phyloP scores from a whole-genome alignment of 2,888 invertebrate genomes.

The Isotomurus palustris region DNA sequence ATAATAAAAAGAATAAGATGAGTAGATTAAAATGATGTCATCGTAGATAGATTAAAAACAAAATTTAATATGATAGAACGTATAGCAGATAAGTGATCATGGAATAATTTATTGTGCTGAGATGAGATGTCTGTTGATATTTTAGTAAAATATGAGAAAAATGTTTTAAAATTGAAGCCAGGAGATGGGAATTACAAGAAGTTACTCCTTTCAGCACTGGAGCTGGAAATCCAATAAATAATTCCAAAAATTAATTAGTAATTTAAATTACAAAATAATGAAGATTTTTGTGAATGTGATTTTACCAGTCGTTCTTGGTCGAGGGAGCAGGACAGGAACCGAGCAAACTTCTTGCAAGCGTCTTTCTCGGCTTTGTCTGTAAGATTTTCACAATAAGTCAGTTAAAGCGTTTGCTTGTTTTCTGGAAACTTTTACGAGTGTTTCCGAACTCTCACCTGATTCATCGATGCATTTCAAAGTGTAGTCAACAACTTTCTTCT shows the following conservation, averaged over 20 bases:
- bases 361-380: slow-evolving; percentile 15
- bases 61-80: too few species aligned
- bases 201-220: slow-evolving; percentile 3
- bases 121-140: too few species aligned
- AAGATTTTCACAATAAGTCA: background rate
- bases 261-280: background rate
- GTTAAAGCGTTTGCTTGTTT: background rate
- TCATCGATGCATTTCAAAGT: slow-evolving; percentile 27
- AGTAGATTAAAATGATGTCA: too few species aligned
- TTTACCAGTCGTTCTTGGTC: slow-evolving; percentile 23
- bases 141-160: too few species aligned
- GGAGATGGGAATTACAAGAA: background rate
- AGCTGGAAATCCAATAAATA: slow-evolving; percentile 14
- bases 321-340: slow-evolving; percentile 25
- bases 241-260: background rate
- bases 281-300: background rate
- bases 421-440: too few species aligned
- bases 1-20: too few species aligned
- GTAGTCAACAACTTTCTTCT: slow-evolving; percentile 20
- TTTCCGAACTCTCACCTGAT: slow-evolving; percentile 17
- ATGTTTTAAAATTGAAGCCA: too few species aligned
- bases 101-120: too few species aligned
- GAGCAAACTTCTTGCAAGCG: slow-evolving; percentile 18
- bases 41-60: too few species aligned
- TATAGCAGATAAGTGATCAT: too few species aligned